Base-by-base conservation (phyloP, 2,113 vertebrate species). In the Tauraco erythrolophus region DNA sequence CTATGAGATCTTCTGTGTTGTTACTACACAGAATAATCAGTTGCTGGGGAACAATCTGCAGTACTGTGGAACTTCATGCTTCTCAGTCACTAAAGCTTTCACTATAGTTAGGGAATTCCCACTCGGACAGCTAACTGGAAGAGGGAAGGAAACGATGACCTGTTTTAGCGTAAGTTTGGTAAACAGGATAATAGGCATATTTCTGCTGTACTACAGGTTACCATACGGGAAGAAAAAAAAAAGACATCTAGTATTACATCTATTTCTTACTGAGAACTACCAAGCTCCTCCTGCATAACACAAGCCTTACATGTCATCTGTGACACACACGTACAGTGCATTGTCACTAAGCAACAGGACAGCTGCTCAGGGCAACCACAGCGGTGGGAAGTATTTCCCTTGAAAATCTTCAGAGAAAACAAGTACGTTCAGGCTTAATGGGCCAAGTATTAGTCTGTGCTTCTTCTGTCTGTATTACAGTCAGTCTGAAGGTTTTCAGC, bases 291-390 rank as follows among this genome's bases (percentile, higher is more conserved):
- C 77, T 33, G 62, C 28, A 0, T 4, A 50, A 62, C 43, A 14
- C 25, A 76, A 53, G 75, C 68, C 62, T 12, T 19, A 17, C 31
- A 35, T 5, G 71, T 28, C 70, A 12, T 8, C 43, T 60, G 74
- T 13, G 69, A 64, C 31, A 39, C 17, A 30, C 27, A 24, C 1
- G 17, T 30, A 35, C 46, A 8, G 3, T 0, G 0, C 3, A 7
- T 3, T 37, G 69, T 43, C 62, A 50, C 79, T 9, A 11, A 33
- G 80, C 61, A 72, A 76, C 66, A 79, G 54, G 56, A 14, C 41
- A 23, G 60, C 45, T 1, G 2, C 2, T 16, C 57, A 70, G 45
- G 30, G 68, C 76, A 15, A 18, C 22, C 60, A 27, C 27, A 39
- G 48, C 5, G 2, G 1, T 4, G 31, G 22, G 28, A 78, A 76